Conservation (phyloP, 2,888 invertebrate genomes). For the Drosophila atripex region DNA sequence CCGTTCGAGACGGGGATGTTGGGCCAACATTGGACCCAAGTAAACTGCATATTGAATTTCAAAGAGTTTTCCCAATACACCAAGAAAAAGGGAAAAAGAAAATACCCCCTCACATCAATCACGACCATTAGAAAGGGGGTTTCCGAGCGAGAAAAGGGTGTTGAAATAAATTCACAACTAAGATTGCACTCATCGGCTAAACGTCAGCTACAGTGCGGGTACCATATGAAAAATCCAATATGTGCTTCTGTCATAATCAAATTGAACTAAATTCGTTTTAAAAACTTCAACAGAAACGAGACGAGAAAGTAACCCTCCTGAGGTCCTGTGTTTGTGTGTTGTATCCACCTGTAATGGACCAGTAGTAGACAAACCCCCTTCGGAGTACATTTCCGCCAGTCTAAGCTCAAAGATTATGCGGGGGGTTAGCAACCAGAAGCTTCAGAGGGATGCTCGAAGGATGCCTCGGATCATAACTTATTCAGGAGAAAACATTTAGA, state of each 20-base stretch:
- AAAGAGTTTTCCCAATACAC: slow-evolving; percentile 58
- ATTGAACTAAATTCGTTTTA: slow-evolving; percentile 65
- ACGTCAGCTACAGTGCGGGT: slow-evolving; percentile 53
- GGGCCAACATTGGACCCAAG: slow-evolving; percentile 40
- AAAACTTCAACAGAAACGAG: slow-evolving; percentile 38
- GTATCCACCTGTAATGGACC: slow-evolving; percentile 66
- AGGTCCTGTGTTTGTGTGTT: slow-evolving; percentile 10
- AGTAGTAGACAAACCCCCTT: slow-evolving; percentile 37
- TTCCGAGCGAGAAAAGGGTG: neutral
- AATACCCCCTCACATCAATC: slow-evolving; percentile 50
- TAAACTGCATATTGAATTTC: slow-evolving; percentile 70
- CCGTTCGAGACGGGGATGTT: slow-evolving; percentile 48
- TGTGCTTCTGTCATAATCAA: slow-evolving; percentile 56
- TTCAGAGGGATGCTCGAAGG: slow-evolving; percentile 12
- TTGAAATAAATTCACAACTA: slow-evolving; percentile 42
- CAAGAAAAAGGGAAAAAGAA: slow-evolving; percentile 7
- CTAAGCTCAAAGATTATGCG: slow-evolving; percentile 33
- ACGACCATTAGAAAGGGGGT: slow-evolving; percentile 6
- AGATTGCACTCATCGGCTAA: slow-evolving; percentile 47
- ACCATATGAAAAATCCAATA: slow-evolving; percentile 15
- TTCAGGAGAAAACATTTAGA: slow-evolving; percentile 2
- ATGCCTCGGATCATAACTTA: neutral
- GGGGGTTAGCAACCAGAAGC: neutral
- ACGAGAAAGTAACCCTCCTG: slow-evolving; percentile 11
- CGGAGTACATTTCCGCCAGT: slow-evolving; percentile 13